Percentiles rank a stretch among this genome's conserved stretches.
Conservation (phyloP, 1,140 invertebrate species). For the Centruroides vittatus region DNA sequence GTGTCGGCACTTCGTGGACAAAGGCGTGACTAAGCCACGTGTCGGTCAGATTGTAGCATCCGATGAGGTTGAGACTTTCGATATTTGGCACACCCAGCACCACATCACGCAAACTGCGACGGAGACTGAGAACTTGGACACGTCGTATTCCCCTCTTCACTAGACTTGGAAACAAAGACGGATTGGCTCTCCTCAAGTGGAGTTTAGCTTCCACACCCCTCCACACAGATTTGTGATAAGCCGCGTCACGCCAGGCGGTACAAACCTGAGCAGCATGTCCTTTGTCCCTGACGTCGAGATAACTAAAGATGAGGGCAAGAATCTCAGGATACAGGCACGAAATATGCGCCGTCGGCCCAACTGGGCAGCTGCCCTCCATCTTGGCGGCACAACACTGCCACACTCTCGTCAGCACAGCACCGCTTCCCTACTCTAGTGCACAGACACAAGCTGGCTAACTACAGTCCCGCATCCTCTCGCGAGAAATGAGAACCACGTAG, state of each 20-base stretch:
- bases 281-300: slow-evolving; percentile 72
- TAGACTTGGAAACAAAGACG: slow-evolving; percentile 67
- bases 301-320: slow-evolving; percentile 76
- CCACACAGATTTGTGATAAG: slow-evolving; percentile 80
- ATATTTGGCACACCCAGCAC: slow-evolving; percentile 70
- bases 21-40: slow-evolving; percentile 71
- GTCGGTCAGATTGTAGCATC: slow-evolving; percentile 79
- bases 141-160: slow-evolving; percentile 70
- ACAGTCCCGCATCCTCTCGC: no score
- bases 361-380: slow-evolving; percentile 1
- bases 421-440: no score
- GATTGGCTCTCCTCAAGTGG: slow-evolving; percentile 65
- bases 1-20: slow-evolving; percentile 37
- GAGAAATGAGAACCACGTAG: no score
- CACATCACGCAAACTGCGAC: slow-evolving; percentile 69
- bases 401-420: background rate
- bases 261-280: slow-evolving; percentile 83
- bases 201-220: slow-evolving; percentile 77
- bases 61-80: slow-evolving; percentile 73
- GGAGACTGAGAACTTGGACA: slow-evolving; percentile 71
- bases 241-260: slow-evolving; percentile 69
- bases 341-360: slow-evolving; percentile 43
- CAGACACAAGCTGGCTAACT: no score
- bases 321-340: slow-evolving; percentile 82
- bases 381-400: background rate